Evolutionary conservation across 2,888 invertebrate species (phyloP), one percentile per base, ranked within the genome.

Genomic region (Amaurobius ferox): DNA sequence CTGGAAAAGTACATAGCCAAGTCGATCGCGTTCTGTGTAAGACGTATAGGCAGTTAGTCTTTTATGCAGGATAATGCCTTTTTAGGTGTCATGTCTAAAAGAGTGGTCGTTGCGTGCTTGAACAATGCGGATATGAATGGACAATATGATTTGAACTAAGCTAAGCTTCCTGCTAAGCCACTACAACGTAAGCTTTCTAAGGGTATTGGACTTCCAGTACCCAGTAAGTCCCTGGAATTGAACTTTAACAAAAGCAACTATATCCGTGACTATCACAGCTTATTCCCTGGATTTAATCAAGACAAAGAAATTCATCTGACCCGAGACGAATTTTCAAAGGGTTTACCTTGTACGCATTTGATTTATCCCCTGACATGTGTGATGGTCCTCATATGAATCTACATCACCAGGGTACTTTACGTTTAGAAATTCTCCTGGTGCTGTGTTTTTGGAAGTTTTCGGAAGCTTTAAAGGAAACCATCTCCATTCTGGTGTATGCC

Each of bases 341-440:
- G 0, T 13, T 40, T 44, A 2, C 23, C 0, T 23, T 70, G 0
- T 70, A 40, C 16, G 5, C 39, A 11, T 70, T 70, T 26, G 39
- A 70, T 11, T n/a, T 70, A 44, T 16, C 19, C n/a, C 13, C 68
- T 28, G 68, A 70, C 40, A 16, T 70, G 11, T 70, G 68, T 28
- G 39, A 70, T 23, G 44, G 44, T 3, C 26, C 26, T 2, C 44
- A 44, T 40, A 13, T 70, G 0, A 23, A 70, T 6, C 16, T 67
- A 23, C 32, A 35, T 16, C 67, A 39, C 13, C 35, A 67, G 23
- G 35, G 67, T 23, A 62, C 16, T 62, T 29, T 62, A 23, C 9
- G 62, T 3, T 6, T 62, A 3, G 62, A 62, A 29, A 67, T 67
- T 19, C n/a, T n/a, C n/a, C 35, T 35, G 5, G 35, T 7, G 35